Base-by-base conservation (phyloP, 30 jellyfish, hydroid and myxozoan genomes). In the Aurelia sp. region DNA sequence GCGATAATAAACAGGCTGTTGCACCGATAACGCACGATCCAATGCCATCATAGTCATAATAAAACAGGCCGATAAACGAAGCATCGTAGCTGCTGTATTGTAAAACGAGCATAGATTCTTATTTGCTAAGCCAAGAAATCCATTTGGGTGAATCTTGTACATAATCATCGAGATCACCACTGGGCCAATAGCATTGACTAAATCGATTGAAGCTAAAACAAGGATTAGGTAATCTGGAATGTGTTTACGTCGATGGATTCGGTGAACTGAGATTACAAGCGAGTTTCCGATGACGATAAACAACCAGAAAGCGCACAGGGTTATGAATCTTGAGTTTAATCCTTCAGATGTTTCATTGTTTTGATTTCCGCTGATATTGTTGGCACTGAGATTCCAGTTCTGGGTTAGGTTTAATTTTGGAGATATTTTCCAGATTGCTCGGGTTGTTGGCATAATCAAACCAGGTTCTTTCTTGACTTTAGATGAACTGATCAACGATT, bases 11-110 rank as follows among this genome's bases (percentile, higher is more conserved):
- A 93, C 57, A 6, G 98, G 98, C 20, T 35, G 33, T 31, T 87
- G 71, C 19, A 93, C 90, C n/a, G 97, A 95, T 52, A 83, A 47
- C n/a, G 96, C 96, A 55, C 98, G 96, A 79, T 93, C 98, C 4
- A 93, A 27, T 6, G 98, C 97, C 89, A 93, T 84, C 74, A 69
- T 77, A 5, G 98, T 87, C 85, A 97, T 88, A 20, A 89, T 60
- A 60, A 87, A 81, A 58, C 96, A 95, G 30, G 92, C 95, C 19
- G 97, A 79, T 20, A 87, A 84, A 15, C 98, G 97, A 3, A 88
- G 80, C 88, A 83, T 67, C 19, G 97, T 82, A 7, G 97, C 98
- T 6, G 90, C 89, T 27, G 90, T 51, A 66, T 57, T 71, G 90
- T 87, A 94, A 20, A 78, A 74, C 63, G 81, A 57, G 71, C 98